Percentiles rank a stretch among this genome's conserved stretches.
Conservation (phyloP, 2,888 invertebrate genomes). For the Tethea ocularis region DNA sequence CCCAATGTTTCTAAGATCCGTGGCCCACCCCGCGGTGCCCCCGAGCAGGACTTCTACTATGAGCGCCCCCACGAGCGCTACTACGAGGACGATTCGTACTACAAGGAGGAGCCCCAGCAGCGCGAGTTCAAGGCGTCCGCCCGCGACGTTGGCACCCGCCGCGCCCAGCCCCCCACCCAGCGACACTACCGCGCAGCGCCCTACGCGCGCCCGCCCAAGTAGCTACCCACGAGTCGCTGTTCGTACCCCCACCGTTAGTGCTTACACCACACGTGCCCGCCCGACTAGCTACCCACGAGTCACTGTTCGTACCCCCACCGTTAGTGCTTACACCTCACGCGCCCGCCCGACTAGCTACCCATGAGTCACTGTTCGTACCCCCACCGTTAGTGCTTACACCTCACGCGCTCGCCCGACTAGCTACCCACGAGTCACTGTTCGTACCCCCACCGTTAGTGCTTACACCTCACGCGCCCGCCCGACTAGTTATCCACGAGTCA, state of each 20-base stretch:
- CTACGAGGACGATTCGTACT: constrained; percentile 70
- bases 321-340: background rate
- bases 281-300: background rate
- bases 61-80: constrained; percentile 68
- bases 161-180: constrained; percentile 41
- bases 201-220: constrained; percentile 73
- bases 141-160: constrained; percentile 71
- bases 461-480: background rate
- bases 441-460: background rate
- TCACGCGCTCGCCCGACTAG: constrained; percentile 73
- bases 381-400: constrained; percentile 21
- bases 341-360: no score
- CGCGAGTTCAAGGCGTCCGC: constrained; percentile 66
- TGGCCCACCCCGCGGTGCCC: constrained; percentile 84
- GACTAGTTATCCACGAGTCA: no score
- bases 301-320: background rate
- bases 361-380: no score
- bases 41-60: constrained; percentile 88
- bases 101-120: constrained; percentile 55
- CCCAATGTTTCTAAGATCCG: constrained; percentile 44
- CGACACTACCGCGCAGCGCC: constrained; percentile 59
- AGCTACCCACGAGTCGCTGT: constrained; percentile 27
- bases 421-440: constrained; percentile 12
- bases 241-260: constrained; percentile 5
- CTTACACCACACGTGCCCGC: background rate